phyloP scores from a whole-genome alignment of 37 sponge, comb jelly and placozoan species.

The Geodia barretti region DNA sequence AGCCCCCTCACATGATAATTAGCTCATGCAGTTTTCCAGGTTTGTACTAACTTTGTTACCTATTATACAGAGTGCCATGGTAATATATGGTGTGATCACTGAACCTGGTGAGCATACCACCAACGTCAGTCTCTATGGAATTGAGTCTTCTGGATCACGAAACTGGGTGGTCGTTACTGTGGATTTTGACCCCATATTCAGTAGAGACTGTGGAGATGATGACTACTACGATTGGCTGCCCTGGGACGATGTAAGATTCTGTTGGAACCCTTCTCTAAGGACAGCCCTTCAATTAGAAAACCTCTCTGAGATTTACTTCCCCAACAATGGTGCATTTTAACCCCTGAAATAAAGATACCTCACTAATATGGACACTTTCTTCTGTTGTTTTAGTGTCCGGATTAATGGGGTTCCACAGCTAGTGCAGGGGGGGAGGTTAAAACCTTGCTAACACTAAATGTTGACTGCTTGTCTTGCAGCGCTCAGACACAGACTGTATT shows the following conservation, averaged over 20 bases:
- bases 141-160: not conserved
- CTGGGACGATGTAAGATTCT: constrained; percentile 54
- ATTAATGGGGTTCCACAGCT: too few species aligned
- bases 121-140: constrained; percentile 72
- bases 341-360: too few species aligned
- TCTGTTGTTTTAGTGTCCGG: too few species aligned
- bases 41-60: not conserved
- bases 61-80: not conserved
- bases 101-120: constrained; percentile 93
- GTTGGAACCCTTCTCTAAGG: too few species aligned
- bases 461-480: too few species aligned
- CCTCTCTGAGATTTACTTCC: not conserved
- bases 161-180: constrained; percentile 71
- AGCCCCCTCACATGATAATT: too few species aligned
- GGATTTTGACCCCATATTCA: constrained; percentile 46
- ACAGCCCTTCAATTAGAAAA: not conserved
- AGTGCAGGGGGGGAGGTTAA: too few species aligned
- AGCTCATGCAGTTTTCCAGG: too few species aligned
- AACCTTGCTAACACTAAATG: too few species aligned
- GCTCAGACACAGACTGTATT: constrained; percentile 56
- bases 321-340: too few species aligned
- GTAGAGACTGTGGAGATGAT: constrained; percentile 10
- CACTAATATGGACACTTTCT: too few species aligned
- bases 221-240: constrained; percentile 75
- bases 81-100: constrained; percentile 82